phyloP scores from a whole-genome alignment of 2,888 invertebrate species.

The Parascotia fuliginaria region DNA sequence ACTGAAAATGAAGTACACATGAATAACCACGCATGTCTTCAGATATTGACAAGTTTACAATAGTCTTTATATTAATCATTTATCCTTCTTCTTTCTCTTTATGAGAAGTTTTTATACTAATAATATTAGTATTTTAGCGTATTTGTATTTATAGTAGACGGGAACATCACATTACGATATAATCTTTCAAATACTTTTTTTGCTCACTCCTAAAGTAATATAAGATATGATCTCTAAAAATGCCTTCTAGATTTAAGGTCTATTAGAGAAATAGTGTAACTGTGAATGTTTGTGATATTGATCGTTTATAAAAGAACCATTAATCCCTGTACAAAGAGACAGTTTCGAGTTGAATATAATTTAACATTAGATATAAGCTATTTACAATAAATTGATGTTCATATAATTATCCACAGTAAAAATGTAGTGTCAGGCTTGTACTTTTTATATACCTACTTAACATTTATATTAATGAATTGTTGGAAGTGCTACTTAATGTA shows the following conservation, averaged over 20 bases:
- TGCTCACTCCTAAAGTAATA: conserved; percentile 43
- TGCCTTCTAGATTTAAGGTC: conserved; percentile 70
- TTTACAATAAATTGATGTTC: conserved; percentile 5
- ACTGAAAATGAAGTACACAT: too few relatives aligned
- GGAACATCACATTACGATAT: conserved; percentile 15
- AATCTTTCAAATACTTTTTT: conserved; percentile 20
- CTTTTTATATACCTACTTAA: conserved; percentile 1
- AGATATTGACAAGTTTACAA: neutral
- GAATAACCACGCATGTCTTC: too few relatives aligned
- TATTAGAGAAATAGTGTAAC: conserved; percentile 55
- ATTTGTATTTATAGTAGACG: neutral
- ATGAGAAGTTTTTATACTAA: conserved; percentile 10
- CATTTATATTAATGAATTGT: neutral
- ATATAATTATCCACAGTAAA: conserved; percentile 6
- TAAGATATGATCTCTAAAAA: conserved; percentile 73
- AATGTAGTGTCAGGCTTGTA: neutral
- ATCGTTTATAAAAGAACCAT: conserved; percentile 31
- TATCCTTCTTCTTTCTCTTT: neutral
- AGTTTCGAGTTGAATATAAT: conserved; percentile 23
- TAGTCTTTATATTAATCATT: neutral
- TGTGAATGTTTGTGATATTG: conserved; percentile 71
- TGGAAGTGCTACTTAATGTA: neutral
- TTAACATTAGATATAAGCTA: conserved; percentile 10
- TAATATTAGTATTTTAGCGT: conserved; percentile 13
- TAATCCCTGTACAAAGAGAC: conserved; percentile 20